Percentiles rank a stretch among this genome's conserved stretches.
These are phyloP conservation scores for Tenebrosternarchus preto DNA, from an alignment of 2,113 vertebrate genomes.

Conservation along the genomic window DNA sequence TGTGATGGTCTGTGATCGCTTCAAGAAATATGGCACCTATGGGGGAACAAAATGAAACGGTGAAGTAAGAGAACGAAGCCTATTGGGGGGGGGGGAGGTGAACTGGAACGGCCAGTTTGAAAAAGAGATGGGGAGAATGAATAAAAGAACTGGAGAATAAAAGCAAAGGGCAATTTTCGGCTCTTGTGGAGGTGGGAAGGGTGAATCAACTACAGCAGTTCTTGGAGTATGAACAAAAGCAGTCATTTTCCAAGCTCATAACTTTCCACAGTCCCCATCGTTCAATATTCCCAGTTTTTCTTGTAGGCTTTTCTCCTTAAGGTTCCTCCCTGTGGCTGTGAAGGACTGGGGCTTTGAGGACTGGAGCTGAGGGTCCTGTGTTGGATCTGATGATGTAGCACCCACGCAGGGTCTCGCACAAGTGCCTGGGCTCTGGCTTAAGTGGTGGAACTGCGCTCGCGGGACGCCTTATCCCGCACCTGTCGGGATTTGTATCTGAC, in stretches of 20 bases:
- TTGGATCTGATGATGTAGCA: slow-evolving; percentile 59
- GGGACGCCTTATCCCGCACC: slow-evolving; percentile 68
- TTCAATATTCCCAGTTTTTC: background rate
- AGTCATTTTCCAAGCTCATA: slow-evolving; percentile 29
- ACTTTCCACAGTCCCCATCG: background rate
- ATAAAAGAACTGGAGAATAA: slow-evolving; percentile 6
- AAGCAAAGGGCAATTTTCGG: slow-evolving; percentile 12
- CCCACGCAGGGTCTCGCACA: slow-evolving; percentile 49
- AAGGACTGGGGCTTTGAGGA: background rate
- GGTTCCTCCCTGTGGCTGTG: too few relatives aligned
- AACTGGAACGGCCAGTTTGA: slow-evolving; percentile 30
- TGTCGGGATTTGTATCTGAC: slow-evolving; percentile 66
- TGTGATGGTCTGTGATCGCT: slow-evolving; percentile 24
- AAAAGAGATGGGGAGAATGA: background rate
- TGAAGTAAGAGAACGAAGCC: slow-evolving; percentile 17
- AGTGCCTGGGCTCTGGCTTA: slow-evolving; percentile 63
- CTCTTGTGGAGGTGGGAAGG: slow-evolving; percentile 6
- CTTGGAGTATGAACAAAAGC: background rate
- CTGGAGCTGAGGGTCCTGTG: slow-evolving; percentile 44
- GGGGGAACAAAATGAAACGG: slow-evolving; percentile 8
- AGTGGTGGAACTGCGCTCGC: slow-evolving; percentile 61
- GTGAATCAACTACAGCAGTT: background rate
- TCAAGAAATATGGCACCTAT: slow-evolving; percentile 38
- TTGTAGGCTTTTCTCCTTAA: too few relatives aligned
- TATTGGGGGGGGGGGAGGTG: background rate